Evolutionary conservation across 35 echinoderm and acorn worm species (phyloP).

Genomic region (Acanthaster planci): DNA sequence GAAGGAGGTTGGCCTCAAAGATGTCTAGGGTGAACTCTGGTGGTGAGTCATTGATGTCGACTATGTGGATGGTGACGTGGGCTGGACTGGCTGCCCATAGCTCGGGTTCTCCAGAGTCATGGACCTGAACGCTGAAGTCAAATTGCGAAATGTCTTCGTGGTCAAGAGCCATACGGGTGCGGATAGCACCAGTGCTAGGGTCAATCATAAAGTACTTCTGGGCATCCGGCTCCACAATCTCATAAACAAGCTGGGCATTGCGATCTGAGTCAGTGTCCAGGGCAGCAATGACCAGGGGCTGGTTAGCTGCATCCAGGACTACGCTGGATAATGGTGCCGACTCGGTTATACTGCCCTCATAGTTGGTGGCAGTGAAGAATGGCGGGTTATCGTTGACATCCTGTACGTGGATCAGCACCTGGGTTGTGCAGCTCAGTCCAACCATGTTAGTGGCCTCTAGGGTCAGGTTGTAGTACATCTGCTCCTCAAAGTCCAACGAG

Average conservation of each 20-base stretch:
- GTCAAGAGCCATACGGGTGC: conserved; percentile 77
- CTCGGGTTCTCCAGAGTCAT: conserved; percentile 71
- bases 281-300: conserved; percentile 87
- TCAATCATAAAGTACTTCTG: conserved; percentile 88
- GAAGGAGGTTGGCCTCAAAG: conserved; percentile 63
- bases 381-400: conserved; percentile 94
- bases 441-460: conserved; percentile 92
- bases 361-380: conserved; percentile 49
- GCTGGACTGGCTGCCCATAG: conserved; percentile 73
- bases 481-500: conserved; percentile 76
- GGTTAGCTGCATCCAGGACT: conserved; percentile 68
- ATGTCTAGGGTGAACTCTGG: conserved; percentile 67
- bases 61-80: conserved; percentile 68
- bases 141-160: conserved; percentile 79
- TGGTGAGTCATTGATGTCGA: conserved; percentile 96
- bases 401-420: conserved; percentile 77
- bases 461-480: conserved; percentile 81
- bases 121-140: conserved; percentile 80
- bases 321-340: conserved; percentile 77
- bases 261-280: conserved; percentile 81
- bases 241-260: conserved; percentile 88
- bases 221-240: conserved; percentile 84
- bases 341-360: conserved; percentile 94
- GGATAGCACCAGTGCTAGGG: conserved; percentile 89
- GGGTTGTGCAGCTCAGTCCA: conserved; percentile 52